phyloP scores from a whole-genome alignment of 2,888 invertebrate genomes.

The Polymixis lichenea region DNA sequence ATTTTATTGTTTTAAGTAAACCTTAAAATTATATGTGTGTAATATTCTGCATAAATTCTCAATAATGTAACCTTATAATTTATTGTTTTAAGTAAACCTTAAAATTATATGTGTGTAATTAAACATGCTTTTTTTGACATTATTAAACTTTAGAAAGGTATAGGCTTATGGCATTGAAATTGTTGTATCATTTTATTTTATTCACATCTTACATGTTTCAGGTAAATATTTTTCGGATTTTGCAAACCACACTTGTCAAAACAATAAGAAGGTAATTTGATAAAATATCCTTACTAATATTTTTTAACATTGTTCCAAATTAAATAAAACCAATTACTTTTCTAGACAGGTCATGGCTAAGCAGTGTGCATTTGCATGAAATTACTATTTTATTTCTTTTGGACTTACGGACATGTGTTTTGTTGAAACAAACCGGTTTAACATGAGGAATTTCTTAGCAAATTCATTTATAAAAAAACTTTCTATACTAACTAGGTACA shows the following conservation, averaged over 20 bases:
- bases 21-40: no score
- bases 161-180: background rate
- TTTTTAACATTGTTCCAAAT: no score
- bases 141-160: conserved; percentile 6
- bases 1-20: no score
- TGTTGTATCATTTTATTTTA: background rate
- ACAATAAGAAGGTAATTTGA: background rate
- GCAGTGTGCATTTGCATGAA: background rate
- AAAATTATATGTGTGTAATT: background rate
- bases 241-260: background rate
- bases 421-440: background rate
- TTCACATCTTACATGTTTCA: background rate
- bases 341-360: conserved; percentile 3
- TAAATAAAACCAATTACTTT: background rate
- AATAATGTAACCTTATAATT: background rate
- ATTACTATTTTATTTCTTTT: background rate
- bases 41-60: background rate
- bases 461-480: background rate
- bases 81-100: background rate
- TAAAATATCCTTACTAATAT: background rate
- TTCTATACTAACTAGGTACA: background rate
- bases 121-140: background rate
- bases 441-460: background rate
- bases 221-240: background rate
- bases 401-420: background rate